Base-by-base conservation (phyloP, 2,797 vertebrate genomes). In the Babyrousa celebensis region DNA sequence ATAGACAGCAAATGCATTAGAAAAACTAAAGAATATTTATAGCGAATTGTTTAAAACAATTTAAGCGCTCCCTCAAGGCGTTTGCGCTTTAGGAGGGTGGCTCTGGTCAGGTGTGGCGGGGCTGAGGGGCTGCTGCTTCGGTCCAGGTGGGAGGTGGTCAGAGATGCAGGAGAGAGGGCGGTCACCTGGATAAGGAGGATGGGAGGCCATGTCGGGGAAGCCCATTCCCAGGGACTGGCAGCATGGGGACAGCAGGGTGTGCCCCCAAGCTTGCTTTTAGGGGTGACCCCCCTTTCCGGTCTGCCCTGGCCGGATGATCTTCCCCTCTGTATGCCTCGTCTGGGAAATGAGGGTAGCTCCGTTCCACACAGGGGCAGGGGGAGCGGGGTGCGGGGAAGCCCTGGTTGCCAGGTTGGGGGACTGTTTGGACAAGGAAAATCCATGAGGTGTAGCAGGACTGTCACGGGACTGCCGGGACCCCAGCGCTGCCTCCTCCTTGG, bases 221-320 rank as follows among this genome's bases (percentile, higher is more conserved):
- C 6, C 12, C 12, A 48, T 4, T 56, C 54, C n/a, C 0, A 0
- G 29, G 52, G 23, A 25, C 14, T 5, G 68, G 70, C 29, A 10
- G 9, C 36, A 23, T 4, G 16, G 70, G 21, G 6, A 21, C 54
- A 21, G 65, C 54, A 36, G 56, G 71, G 36, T 52, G 67, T 52
- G 60, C 4, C 54, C 29, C 29, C 0, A 16, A 52, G 40, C n/a
- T 70, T 56, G n/a, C 11, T 5, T 18, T 11, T 23, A 36, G 20
- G 36, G 6, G 1, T 25, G 71, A 63, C 8, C 18, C 23, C n/a
- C 29, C 58, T 15, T 40, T 3, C 27, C 0, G 1, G 16, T 48
- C 32, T 29, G 12, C 17, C 12, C 7, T 15, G 18, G 20, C 54
- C 58, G 70, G 17, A 74, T 21, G 16, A 40, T 67, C 23, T 17